Percentiles rank a stretch among this genome's conserved stretches.
These are phyloP conservation scores for Phrynosoma blainvillii DNA, from an alignment of 2,113 vertebrate species.

Conservation along the genomic window DNA sequence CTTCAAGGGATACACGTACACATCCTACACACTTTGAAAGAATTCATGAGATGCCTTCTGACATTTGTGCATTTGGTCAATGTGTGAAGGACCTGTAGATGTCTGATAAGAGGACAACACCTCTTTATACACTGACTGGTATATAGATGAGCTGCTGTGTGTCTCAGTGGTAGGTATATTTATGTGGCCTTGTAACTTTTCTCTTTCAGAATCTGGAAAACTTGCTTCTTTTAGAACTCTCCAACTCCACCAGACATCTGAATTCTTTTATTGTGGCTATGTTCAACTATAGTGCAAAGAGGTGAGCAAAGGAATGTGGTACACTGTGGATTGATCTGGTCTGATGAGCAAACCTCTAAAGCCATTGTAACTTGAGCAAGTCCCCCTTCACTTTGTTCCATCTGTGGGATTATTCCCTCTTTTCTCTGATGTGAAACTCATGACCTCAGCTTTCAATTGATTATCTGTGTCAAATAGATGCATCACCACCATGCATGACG, in stretches of 20 bases:
- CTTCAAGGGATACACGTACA: neutral
- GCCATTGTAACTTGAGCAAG: neutral
- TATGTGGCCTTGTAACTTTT: neutral
- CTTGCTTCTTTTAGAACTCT: too few relatives aligned
- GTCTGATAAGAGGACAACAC: too few relatives aligned
- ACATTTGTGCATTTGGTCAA: neutral
- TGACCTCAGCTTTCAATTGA: constrained; percentile 4
- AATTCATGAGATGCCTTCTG: neutral
- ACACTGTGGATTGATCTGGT: too few relatives aligned
- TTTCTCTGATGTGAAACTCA: neutral
- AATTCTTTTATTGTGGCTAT: neutral
- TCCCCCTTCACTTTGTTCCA: neutral
- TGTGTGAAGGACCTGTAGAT: too few relatives aligned
- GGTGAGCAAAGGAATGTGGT: too few relatives aligned
- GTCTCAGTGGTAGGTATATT: neutral
- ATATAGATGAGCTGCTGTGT: neutral
- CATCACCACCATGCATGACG: neutral
- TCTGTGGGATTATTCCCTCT: neutral
- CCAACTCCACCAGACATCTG: too few relatives aligned
- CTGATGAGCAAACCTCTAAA: neutral
- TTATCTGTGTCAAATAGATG: neutral
- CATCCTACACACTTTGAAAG: neutral
- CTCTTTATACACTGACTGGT: too few relatives aligned
- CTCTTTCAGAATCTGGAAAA: neutral
- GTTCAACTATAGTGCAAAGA: neutral